Evolutionary conservation across 2,888 invertebrate genomes (phyloP).

Genomic region (Eustalomyia histrio): DNA sequence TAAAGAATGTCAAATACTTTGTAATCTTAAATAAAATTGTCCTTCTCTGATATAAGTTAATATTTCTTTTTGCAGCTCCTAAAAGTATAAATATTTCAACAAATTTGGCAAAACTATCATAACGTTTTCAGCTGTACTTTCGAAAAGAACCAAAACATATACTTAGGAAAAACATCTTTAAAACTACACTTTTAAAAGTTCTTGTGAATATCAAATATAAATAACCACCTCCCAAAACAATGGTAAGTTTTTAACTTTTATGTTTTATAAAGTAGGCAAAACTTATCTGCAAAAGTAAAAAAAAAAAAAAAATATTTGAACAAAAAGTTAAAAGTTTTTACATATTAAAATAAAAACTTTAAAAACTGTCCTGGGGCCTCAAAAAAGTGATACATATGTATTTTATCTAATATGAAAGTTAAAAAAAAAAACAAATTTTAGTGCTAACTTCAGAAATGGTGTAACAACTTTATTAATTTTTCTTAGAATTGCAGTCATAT

Average conservation of each 20-base stretch:
- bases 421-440: no score
- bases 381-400: no score
- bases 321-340: no score
- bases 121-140: slow-evolving; percentile 50
- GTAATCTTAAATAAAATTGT: neutral
- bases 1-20: neutral
- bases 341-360: no score
- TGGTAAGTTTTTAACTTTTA: slow-evolving; percentile 45
- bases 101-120: slow-evolving; percentile 44
- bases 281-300: neutral
- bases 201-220: slow-evolving; percentile 30
- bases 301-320: neutral
- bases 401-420: no score
- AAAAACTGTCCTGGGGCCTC: no score
- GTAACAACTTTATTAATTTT: no score
- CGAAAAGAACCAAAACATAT: slow-evolving; percentile 21
- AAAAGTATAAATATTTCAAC: slow-evolving; percentile 59
- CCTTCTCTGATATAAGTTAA: slow-evolving; percentile 11
- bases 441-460: no score
- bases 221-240: slow-evolving; percentile 19
- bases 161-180: slow-evolving; percentile 7
- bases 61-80: slow-evolving; percentile 36
- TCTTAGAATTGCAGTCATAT: neutral
- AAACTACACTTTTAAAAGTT: slow-evolving; percentile 3
- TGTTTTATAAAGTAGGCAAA: neutral